Percentiles rank a stretch among this genome's conserved stretches.
Conservation (phyloP, 2,888 invertebrate species). For the Monopis laevigella region DNA sequence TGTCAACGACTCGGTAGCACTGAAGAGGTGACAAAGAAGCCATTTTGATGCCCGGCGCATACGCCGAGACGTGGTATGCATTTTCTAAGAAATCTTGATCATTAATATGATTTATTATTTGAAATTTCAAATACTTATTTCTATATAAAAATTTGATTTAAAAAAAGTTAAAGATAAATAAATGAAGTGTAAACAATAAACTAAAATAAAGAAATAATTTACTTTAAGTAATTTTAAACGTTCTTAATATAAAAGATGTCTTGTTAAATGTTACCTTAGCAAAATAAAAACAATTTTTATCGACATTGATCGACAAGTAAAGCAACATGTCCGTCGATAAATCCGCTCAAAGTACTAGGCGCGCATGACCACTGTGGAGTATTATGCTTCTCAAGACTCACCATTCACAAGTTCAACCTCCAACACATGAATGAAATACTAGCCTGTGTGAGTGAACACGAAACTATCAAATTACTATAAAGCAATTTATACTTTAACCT, state of each 20-base stretch:
- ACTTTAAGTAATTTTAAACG: too few relatives aligned
- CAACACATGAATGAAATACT: conserved; percentile 1
- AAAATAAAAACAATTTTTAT: too few relatives aligned
- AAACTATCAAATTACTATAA: too few relatives aligned
- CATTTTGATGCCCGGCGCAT: conserved; percentile 46
- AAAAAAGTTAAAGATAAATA: too few relatives aligned
- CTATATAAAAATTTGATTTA: too few relatives aligned
- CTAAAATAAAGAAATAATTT: too few relatives aligned
- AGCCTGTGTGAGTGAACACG: conserved; percentile 3
- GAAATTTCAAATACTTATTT: too few relatives aligned
- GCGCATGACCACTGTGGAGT: conserved; percentile 35
- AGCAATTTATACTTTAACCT: too few relatives aligned
- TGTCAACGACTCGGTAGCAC: conserved; percentile 32
- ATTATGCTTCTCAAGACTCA: conserved; percentile 25
- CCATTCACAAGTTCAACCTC: conserved; percentile 32
- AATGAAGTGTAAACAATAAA: too few relatives aligned
- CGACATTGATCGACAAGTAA: conserved; percentile 30
- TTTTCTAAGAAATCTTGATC: conserved; percentile 19
- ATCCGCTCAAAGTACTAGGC: conserved; percentile 48
- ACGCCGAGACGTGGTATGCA: conserved; percentile 32
- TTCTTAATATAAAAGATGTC: too few relatives aligned
- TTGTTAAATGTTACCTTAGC: too few relatives aligned
- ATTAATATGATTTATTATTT: conserved; percentile 9
- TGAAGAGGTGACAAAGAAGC: conserved; percentile 51
- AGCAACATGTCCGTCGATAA: conserved; percentile 54